Percentiles rank a stretch among this genome's conserved stretches.
phyloP scores from a whole-genome alignment of 2,113 vertebrate genomes.

The Fregetta grallaria region DNA sequence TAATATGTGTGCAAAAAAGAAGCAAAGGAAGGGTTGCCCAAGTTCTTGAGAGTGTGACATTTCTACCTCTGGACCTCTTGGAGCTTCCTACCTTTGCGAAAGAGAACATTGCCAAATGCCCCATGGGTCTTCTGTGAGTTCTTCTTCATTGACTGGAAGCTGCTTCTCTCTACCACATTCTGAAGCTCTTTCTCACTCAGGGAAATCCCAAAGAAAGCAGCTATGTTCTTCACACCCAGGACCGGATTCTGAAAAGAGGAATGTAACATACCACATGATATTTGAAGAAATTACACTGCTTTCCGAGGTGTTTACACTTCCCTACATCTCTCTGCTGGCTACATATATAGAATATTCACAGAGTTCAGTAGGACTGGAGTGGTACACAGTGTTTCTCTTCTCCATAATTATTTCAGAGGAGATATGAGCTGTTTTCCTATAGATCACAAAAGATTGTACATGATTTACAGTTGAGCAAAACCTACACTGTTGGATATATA shows the following conservation, averaged over 20 bases:
- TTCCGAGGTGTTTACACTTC: neutral
- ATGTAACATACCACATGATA: neutral
- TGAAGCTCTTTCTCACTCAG: conserved; percentile 48
- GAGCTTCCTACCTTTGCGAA: conserved; percentile 57
- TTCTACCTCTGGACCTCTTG: neutral
- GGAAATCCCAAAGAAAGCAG: conserved; percentile 33
- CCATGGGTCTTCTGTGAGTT: conserved; percentile 34
- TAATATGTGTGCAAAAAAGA: neutral
- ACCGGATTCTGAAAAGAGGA: neutral
- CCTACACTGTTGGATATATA: neutral
- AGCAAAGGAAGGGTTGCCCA: neutral
- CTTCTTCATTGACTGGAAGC: conserved; percentile 63
- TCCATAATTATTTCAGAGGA: neutral
- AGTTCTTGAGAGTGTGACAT: neutral
- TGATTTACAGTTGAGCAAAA: neutral
- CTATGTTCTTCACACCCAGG: conserved; percentile 37
- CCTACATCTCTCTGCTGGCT: neutral
- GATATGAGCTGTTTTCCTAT: neutral
- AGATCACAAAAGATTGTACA: neutral
- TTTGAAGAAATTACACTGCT: neutral
- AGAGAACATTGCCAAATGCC: neutral
- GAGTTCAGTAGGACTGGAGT: neutral
- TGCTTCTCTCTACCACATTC: conserved; percentile 14
- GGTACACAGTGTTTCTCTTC: neutral
- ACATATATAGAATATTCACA: neutral